Base-by-base conservation (phyloP, 2,797 vertebrate species). In the Cyclura pinguis region DNA sequence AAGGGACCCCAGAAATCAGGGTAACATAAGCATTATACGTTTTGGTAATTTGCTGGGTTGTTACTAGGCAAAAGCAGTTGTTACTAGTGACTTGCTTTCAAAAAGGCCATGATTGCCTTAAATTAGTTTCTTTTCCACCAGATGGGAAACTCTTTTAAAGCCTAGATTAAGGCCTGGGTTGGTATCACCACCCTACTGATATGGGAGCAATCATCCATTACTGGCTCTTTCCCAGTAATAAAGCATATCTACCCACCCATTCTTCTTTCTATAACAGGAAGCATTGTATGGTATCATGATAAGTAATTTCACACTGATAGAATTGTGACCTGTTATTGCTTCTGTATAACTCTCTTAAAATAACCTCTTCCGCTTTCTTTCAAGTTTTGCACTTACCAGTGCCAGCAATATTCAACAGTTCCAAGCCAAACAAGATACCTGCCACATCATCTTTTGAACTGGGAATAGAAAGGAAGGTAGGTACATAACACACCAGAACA, bases 21-120 rank as follows among this genome's bases (percentile, higher is more conserved):
- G n/a, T n/a, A n/a, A n/a, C n/a, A n/a, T n/a, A n/a, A 78, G 18
- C 7, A 0, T 81, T 82, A n/a, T 64, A 0, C 0, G 16, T 80
- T 77, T 10, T 0, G 32, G 55, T 57, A 52, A 29, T 3, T 42
- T 12, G 32, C 47, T 29, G 78, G 78, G 22, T 32, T 38, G 13
- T 73, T 22, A 24, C 47, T 64, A 84, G 16, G 32, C 55, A 84
- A 89, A 76, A 1, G 0, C 42, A 50, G 50, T 10, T 84, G 2
- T 89, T 50, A 10, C 29, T 20, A 10, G 18, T 29, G 57, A 38
- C 13, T 72, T 52, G 9, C 24, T 0, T 69, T 87, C 55, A 18
- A 47, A 57, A 92, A 7, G 0, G 0, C 0, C 1, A 86, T 9
- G n/a, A 57, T 59, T 20, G 35, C 84, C 90, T n/a, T 2, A 0